Base-by-base conservation (phyloP, 2,113 vertebrate species). In the Montifringilla adamsi region DNA sequence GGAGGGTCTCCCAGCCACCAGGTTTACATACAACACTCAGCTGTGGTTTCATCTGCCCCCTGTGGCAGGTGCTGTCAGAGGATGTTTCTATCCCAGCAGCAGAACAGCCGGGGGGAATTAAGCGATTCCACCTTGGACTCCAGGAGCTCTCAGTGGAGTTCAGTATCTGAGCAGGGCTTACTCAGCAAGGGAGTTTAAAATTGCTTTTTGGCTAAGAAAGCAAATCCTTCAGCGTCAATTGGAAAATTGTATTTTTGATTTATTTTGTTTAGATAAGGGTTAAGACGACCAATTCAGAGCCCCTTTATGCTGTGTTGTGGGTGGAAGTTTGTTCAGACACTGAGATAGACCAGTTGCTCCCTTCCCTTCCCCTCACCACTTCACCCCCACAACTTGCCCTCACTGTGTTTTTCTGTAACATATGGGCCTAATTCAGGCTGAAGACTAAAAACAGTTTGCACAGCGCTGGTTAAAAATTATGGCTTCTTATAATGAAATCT, bases 401-500 rank as follows among this genome's bases (percentile, higher is more conserved):
- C 86, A 56, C 94, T 2, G 8, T 31, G 11, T 94, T 95, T 91
- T 92, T 84, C 94, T 92, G 92, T 81, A 97, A 98, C 97, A 98
- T 98, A 96, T 98, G 98, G 97, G 96, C 97, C 96, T 97, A 97
- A 98, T 98, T 98, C 98, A 98, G 96, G 94, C 91, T 87, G 95
- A 96, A 94, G 88, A 95, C 95, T 89, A 88, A 97, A 97, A 97
- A 90, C 96, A 85, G 64, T 95, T 96, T 96, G 92, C 92, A 85
- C 75, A 84, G 81, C 1, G 3, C 94, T 47, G 69, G 91, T 89
- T 97, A 98, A 98, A 97, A 98, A 98, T 98, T 98, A 98, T 97
- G 96, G 84, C 94, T 96, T 91, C 17, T 96, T 95, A 97, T 98
- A 98, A 98, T 98, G 98, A 98, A 98, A 98, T 98, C 97, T 98